Base-by-base conservation (phyloP, 2,113 vertebrate species). In the Sinosuthora webbiana region DNA sequence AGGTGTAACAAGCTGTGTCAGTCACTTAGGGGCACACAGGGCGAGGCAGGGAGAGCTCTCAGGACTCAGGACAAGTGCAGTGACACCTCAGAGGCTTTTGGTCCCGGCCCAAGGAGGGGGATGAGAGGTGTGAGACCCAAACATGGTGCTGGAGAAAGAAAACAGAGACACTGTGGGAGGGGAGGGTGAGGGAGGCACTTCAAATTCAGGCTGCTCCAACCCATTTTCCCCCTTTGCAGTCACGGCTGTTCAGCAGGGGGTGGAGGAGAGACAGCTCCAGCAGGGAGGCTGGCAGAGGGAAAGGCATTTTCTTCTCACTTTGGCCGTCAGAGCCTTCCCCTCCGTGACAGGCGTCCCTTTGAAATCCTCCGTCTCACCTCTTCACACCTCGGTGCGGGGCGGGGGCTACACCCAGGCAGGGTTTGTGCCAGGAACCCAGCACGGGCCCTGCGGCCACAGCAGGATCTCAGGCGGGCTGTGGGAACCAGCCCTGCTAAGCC, bases 271-370 rank as follows among this genome's bases (percentile, higher is more conserved):
- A 62, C 6, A 4, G 79, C 85, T 92, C 91, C 89, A 35, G 83
- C 30, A 1, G 57, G 55, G 59, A 56, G 28, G 50, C 42, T 33
- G 75, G 67, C 93, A 83, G 71, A 91, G 22, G 67, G 16, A 79
- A 83, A 76, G 28, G 68, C 60, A 13, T 90, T 90, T 79, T 95
- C 90, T 88, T 93, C 85, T 92, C 87, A 35, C 68, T 87, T 77
- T 68, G 81, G 77, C 75, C 2, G 0, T 55, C 68, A 62, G 31
- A 89, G 42, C 81, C 65, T 91, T 89, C 62, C 49, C 70, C 57
- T 93, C 24, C 0, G 0, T 33, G 70, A 42, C 74, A 73, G 85
- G 33, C 9, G 0, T 69, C 88, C 79, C 83, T 94, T 90, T 93
- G 92, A 94, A 95, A 86, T 73, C 75, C 88, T 81, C 69, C 2